These are phyloP conservation scores for Cyphomyrus discorhynchus DNA, from an alignment of 2,113 vertebrate species.

Conservation along the genomic window DNA sequence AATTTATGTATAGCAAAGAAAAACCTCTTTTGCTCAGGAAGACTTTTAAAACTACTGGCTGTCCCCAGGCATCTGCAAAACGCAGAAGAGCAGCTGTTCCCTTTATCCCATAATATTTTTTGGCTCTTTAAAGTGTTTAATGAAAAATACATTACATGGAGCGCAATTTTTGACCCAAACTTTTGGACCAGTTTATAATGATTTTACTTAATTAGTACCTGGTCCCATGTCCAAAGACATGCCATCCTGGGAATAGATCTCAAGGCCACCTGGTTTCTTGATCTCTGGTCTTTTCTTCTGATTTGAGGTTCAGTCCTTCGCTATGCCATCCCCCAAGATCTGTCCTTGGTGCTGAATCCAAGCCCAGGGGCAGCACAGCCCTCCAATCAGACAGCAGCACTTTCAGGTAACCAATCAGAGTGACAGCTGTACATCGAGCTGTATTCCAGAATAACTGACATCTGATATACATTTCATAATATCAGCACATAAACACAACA, in stretches of 20 bases:
- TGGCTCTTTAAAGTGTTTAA: background rate
- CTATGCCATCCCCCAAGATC: background rate
- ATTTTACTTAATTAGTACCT: background rate
- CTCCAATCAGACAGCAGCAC: background rate
- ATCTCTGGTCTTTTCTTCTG: background rate
- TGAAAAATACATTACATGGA: background rate
- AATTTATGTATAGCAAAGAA: background rate
- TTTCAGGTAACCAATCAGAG: background rate
- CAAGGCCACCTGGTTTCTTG: background rate
- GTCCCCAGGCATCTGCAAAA: background rate
- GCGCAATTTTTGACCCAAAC: background rate
- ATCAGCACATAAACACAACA: background rate
- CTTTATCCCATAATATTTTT: background rate
- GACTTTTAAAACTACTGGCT: background rate
- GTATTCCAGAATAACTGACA: background rate
- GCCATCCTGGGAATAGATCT: background rate
- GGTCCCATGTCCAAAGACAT: background rate
- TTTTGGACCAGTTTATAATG: background rate
- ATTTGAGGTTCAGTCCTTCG: background rate
- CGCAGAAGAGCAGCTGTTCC: background rate
- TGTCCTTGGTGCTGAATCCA: background rate
- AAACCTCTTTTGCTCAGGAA: background rate
- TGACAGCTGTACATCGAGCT: background rate
- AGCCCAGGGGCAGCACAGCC: background rate
- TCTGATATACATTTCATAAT: background rate